Evolutionary conservation across 2,113 vertebrate species (phyloP), one percentile per base, ranked within the genome.

Genomic region (Microtus oregoni): DNA sequence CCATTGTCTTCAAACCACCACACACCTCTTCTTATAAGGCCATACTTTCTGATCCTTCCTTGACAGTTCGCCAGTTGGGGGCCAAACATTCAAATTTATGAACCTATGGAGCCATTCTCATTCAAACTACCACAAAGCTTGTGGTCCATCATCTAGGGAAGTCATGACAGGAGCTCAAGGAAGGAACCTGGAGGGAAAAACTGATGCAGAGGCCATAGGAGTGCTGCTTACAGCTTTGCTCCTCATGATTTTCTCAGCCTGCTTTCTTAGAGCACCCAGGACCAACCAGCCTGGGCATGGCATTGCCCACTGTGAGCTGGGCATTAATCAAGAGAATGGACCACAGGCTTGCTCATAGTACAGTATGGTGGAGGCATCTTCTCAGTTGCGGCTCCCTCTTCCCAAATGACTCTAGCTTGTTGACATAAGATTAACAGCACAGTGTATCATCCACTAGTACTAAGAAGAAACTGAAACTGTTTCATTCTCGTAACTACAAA

Each of bases 391-490:
- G 50, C 78, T 79, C 50, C 50, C 38, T 75, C 72, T 55, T 55
- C 32, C 32, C 10, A 7, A 79, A 55, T n/a, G 50, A 55, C 32
- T 55, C 78, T 13, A 55, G 32, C 78, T 81, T 81, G 10, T n/a
- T 22, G 78, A 81, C 35, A 55, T 7, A n/a, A 81, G 35, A n/a
- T 32, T 55, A 55, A 10, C 19, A 81, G 32, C 32, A 55, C 77
- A n/a, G 17, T 47, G 61, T 50, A 41, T 22, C 44, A 90, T 47
- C 73, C 13, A 58, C 77, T 77, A 92, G 50, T 35, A 87, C 55
- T 68, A 85, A 91, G 73, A 85, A 28, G 61, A 70, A 90, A 79
- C 50, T 78, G 68, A 50, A 94, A 86, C 63, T 26, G 50, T 47
- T 22, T 87, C 26, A 68, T 63, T 92, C 82, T 94, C 86, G 52